A percentile compares a stretch with the other conserved stretches of the same genome.
Conservation (phyloP, 2,797 vertebrate species). For the Uromys caudimaculatus region DNA sequence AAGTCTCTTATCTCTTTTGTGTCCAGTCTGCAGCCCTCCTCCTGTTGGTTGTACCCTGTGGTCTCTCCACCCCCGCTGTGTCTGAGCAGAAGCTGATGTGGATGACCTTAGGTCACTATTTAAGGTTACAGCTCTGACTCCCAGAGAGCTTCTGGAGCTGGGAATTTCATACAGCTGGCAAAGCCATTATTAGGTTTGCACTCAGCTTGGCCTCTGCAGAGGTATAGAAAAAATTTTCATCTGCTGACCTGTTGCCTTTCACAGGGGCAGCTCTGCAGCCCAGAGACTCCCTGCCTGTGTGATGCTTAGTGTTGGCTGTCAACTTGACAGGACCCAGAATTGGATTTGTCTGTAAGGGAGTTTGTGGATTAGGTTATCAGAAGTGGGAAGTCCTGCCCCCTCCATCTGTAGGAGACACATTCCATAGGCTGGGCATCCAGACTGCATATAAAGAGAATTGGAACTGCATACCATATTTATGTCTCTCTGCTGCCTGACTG, state of each 20-base stretch:
- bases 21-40: not conserved
- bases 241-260: not conserved
- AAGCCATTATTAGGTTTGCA: not conserved
- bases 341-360: not conserved
- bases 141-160: not conserved
- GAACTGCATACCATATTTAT: not conserved
- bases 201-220: not conserved
- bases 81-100: not conserved
- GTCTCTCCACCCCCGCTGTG: not conserved
- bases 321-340: not conserved
- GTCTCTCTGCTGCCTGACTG: not conserved
- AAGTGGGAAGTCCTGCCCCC: not conserved
- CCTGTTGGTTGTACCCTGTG: not conserved
- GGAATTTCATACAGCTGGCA: not conserved
- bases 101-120: not conserved
- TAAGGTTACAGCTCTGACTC: not conserved
- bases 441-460: not conserved
- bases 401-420: not conserved
- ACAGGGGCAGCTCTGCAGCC: not conserved
- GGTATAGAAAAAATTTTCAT: not conserved
- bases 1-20: not conserved
- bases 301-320: not conserved
- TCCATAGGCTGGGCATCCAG: not conserved
- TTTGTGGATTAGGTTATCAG: not conserved
- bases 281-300: not conserved